A percentile compares a stretch with the other conserved stretches of the same genome.
Evolutionary conservation across 2,797 vertebrate genomes (phyloP).

Genomic region (Pseudomugil gertrudae): DNA sequence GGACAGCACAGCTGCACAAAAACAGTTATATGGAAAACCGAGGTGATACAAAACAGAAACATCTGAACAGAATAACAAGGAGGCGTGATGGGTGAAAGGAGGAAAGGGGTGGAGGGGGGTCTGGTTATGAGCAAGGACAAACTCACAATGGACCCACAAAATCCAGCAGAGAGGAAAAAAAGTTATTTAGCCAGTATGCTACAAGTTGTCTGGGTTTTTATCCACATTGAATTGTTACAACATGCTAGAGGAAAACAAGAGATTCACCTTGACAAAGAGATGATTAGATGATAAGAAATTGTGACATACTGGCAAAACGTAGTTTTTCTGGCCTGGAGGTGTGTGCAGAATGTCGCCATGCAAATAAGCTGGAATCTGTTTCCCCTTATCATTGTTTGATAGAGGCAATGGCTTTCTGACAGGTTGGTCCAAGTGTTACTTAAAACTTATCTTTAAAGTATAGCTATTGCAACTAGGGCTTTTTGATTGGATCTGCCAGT

Average conservation of each 20-base stretch:
- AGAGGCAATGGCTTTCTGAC: conserved; percentile 26
- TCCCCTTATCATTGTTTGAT: conserved; percentile 34
- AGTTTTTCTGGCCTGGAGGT: conserved; percentile 37
- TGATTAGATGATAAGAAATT: conserved; percentile 42
- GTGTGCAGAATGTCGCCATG: conserved; percentile 22
- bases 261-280: conserved; percentile 24
- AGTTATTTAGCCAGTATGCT: conserved; percentile 35
- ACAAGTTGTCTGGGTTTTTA: conserved; percentile 32
- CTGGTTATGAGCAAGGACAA: conserved; percentile 45
- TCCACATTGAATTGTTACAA: conserved; percentile 26
- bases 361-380: conserved; percentile 24
- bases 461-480: conserved; percentile 34
- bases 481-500: conserved; percentile 29
- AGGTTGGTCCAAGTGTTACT: conserved; percentile 2
- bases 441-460: conserved; percentile 29
- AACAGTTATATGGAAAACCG: conserved; percentile 72
- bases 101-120: neutral
- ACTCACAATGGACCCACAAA: conserved; percentile 37
- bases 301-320: conserved; percentile 21
- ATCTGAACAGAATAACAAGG: conserved; percentile 63
- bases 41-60: conserved; percentile 77
- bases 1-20: conserved; percentile 62
- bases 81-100: conserved; percentile 20
- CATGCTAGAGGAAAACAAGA: conserved; percentile 41
- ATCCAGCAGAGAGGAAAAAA: conserved; percentile 16